Conservation (phyloP, 2,888 invertebrate species). For the Leistus spinibarbis region DNA sequence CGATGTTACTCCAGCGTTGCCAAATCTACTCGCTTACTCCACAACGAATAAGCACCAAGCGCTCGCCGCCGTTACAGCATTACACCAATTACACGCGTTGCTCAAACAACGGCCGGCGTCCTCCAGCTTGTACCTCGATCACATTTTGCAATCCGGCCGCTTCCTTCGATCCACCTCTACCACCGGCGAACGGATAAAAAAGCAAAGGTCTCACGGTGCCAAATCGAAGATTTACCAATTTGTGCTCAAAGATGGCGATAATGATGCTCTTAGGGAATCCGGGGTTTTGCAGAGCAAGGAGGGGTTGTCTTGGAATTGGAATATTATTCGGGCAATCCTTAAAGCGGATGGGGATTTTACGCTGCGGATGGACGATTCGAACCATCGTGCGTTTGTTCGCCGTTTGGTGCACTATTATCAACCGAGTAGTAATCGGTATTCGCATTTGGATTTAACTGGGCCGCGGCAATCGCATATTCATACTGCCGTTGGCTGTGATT, state of each 20-base stretch:
- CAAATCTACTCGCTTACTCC: slow-evolving; percentile 80
- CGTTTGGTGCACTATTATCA: slow-evolving; percentile 83
- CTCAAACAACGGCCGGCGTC: slow-evolving; percentile 81
- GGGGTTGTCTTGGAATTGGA: slow-evolving; percentile 88
- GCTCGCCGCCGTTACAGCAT: slow-evolving; percentile 78
- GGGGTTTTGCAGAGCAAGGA: slow-evolving; percentile 81
- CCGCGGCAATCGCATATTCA: slow-evolving; percentile 65
- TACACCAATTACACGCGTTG: slow-evolving; percentile 78
- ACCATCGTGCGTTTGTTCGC: slow-evolving; percentile 71
- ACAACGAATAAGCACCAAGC: slow-evolving; percentile 81
- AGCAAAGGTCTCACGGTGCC: slow-evolving; percentile 42
- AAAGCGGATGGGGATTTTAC: slow-evolving; percentile 57
- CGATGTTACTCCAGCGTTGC: slow-evolving; percentile 81
- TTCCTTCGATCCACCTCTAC: slow-evolving; percentile 46
- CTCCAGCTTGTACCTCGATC: slow-evolving; percentile 82
- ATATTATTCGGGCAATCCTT: slow-evolving; percentile 81
- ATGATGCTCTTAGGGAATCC: slow-evolving; percentile 78
- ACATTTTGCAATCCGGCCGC: slow-evolving; percentile 64
- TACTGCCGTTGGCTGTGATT: slow-evolving; percentile 72
- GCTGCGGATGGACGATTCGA: slow-evolving; percentile 66
- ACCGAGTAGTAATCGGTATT: slow-evolving; percentile 87
- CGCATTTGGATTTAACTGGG: slow-evolving; percentile 76
- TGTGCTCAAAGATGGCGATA: slow-evolving; percentile 49
- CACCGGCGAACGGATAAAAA: slow-evolving; percentile 48
- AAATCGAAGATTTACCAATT: slow-evolving; percentile 44